Conservation (phyloP, 2,113 vertebrate species). For the Morphnarchus princeps region DNA sequence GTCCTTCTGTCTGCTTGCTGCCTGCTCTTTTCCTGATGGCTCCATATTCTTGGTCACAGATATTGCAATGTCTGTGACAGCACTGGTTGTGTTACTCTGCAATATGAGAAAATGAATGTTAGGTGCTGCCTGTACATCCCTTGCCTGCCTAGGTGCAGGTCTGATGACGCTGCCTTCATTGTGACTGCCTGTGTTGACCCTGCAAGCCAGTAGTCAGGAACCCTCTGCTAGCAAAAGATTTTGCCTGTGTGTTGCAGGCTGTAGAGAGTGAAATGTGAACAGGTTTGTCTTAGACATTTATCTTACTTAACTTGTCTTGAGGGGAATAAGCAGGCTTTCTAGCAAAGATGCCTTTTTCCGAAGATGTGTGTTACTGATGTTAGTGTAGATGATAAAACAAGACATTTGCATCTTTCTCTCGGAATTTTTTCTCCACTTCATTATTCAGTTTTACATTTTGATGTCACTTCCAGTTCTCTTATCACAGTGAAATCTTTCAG, state of each 20-base stretch:
- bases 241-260: neutral
- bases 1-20: neutral
- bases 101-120: neutral
- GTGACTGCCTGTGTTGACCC: neutral
- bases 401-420: neutral
- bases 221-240: neutral
- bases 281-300: neutral
- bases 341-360: neutral
- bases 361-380: neutral
- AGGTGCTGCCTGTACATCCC: neutral
- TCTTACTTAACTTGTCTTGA: neutral
- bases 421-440: neutral
- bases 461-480: slow-evolving; percentile 3
- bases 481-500: neutral
- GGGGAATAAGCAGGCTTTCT: neutral
- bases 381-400: neutral
- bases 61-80: neutral
- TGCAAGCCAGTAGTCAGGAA: neutral
- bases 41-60: neutral
- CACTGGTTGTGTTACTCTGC: neutral
- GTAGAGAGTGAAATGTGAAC: neutral
- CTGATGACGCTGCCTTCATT: neutral
- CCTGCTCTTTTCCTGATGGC: neutral
- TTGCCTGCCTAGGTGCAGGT: neutral
- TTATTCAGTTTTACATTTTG: slow-evolving; percentile 24